Evolutionary conservation across 92 coral and sea anemone genomes (phyloP).

Genomic region (Porites lobata): DNA sequence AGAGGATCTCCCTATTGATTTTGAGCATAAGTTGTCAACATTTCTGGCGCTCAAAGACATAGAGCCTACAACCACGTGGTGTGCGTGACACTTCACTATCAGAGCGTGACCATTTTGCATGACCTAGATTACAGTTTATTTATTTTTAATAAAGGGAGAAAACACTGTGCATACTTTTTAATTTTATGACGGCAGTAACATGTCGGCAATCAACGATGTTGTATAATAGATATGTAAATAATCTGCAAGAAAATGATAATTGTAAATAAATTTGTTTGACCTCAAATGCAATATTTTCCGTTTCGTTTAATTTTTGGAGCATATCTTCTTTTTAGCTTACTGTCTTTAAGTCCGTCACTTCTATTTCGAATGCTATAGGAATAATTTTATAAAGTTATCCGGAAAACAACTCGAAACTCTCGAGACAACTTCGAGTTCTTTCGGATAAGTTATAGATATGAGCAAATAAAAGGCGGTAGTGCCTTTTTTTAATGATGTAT

Average conservation of each 20-base stretch:
- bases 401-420: too few species aligned
- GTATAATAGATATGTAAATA: slow-evolving; percentile 22
- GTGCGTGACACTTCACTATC: slow-evolving; percentile 44
- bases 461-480: too few species aligned
- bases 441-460: too few species aligned
- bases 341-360: too few species aligned
- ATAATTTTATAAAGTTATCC: too few species aligned
- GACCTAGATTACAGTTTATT: slow-evolving; percentile 16
- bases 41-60: slow-evolving; percentile 91
- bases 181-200: neutral
- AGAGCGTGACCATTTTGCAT: neutral
- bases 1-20: slow-evolving; percentile 95
- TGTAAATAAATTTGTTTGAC: slow-evolving; percentile 37
- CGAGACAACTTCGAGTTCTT: too few species aligned
- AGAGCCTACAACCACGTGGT: slow-evolving; percentile 84
- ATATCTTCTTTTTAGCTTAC: too few species aligned
- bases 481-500: too few species aligned
- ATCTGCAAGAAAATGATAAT: neutral
- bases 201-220: neutral
- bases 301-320: neutral
- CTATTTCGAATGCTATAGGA: too few species aligned
- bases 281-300: neutral
- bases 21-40: slow-evolving; percentile 87
- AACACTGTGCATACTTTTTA: neutral
- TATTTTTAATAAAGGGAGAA: slow-evolving; percentile 15